Percentiles rank a stretch among this genome's conserved stretches.
phyloP scores from a whole-genome alignment of 2,113 vertebrate genomes.

The Melierax canorus region DNA sequence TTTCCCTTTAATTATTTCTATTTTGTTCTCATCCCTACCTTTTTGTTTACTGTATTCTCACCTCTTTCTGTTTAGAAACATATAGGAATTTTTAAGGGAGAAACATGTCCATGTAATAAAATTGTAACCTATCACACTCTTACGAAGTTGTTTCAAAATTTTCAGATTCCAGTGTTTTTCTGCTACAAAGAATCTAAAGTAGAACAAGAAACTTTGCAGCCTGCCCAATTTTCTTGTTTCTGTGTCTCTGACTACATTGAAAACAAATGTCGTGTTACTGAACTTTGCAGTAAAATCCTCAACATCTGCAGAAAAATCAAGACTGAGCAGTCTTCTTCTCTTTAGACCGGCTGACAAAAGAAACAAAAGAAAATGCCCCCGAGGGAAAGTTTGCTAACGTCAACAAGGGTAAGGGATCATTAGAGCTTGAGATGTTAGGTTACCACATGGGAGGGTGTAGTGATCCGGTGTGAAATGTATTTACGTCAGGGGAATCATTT shows the following conservation, averaged over 20 bases:
- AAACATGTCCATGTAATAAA: neutral
- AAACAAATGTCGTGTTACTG: slow-evolving; percentile 1
- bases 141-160: neutral
- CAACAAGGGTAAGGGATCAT: slow-evolving; percentile 41
- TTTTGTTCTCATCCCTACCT: neutral
- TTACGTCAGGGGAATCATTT: slow-evolving; percentile 39
- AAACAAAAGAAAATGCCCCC: slow-evolving; percentile 37
- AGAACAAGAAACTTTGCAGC: neutral
- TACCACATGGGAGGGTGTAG: slow-evolving; percentile 33
- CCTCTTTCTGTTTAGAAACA: neutral
- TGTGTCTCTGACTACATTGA: neutral
- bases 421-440: slow-evolving; percentile 13
- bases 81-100: neutral
- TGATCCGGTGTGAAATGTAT: neutral
- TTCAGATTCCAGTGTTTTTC: neutral
- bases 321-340: neutral
- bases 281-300: slow-evolving; percentile 6
- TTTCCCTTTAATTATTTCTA: neutral
- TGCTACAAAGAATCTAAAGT: neutral
- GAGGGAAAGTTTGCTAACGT: slow-evolving; percentile 39
- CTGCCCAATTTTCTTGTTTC: neutral
- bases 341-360: slow-evolving; percentile 27
- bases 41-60: neutral
- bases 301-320: slow-evolving; percentile 22
- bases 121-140: neutral